Percentiles rank a stretch among this genome's conserved stretches.
phyloP scores from a whole-genome alignment of 1,140 invertebrate genomes.

The Neelides sp. region DNA sequence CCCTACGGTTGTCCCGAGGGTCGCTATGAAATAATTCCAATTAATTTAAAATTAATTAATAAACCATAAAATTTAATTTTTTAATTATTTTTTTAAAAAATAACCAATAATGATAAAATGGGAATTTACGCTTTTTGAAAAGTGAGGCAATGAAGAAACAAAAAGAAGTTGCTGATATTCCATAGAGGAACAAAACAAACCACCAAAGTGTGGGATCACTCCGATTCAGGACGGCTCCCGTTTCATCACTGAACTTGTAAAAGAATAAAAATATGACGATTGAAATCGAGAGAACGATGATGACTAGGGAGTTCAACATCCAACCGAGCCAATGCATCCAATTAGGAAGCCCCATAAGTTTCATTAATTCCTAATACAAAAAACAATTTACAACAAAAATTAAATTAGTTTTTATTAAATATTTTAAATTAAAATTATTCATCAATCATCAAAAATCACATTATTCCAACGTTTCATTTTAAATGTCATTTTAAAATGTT shows the following conservation, averaged over 20 bases:
- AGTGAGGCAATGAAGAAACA: slow-evolving; percentile 31
- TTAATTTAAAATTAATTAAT: slow-evolving; percentile 1
- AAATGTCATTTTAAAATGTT: too few relatives aligned
- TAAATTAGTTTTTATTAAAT: too few relatives aligned
- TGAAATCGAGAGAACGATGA: slow-evolving; percentile 19
- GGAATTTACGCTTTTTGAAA: slow-evolving; percentile 20
- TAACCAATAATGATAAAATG: neutral
- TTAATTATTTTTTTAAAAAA: neutral
- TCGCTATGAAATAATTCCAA: slow-evolving; percentile 16
- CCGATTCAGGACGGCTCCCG: slow-evolving; percentile 19
- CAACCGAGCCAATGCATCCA: slow-evolving; percentile 30
- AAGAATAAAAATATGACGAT: slow-evolving; percentile 24
- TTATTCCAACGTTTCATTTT: too few relatives aligned
- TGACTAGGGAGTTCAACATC: slow-evolving; percentile 27
- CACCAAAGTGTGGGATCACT: slow-evolving; percentile 28
- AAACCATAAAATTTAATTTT: neutral
- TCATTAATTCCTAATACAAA: slow-evolving; percentile 16
- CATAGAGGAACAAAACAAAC: slow-evolving; percentile 22
- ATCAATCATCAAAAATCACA: too few relatives aligned
- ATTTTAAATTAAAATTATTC: too few relatives aligned
- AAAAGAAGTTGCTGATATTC: slow-evolving; percentile 18
- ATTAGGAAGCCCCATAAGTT: slow-evolving; percentile 18
- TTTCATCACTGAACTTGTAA: slow-evolving; percentile 11
- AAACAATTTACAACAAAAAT: too few relatives aligned
- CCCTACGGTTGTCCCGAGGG: slow-evolving; percentile 24